phyloP scores from a whole-genome alignment of 1,140 invertebrate genomes.

The Ips nitidus region DNA sequence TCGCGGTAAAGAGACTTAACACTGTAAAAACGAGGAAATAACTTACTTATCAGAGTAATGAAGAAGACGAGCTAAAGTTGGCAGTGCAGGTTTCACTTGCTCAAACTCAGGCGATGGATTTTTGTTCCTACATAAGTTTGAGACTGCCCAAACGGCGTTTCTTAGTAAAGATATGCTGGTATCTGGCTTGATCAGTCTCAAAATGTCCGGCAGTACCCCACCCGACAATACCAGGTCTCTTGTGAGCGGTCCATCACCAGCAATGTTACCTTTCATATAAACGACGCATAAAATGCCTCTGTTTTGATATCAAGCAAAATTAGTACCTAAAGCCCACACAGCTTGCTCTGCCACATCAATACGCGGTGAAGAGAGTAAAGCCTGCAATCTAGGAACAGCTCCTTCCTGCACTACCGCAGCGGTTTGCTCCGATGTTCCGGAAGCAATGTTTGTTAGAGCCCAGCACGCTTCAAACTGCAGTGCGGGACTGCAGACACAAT shows the following conservation, averaged over 20 bases:
- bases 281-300: neutral
- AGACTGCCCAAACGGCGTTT: constrained; percentile 74
- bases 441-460: constrained; percentile 98
- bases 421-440: constrained; percentile 89
- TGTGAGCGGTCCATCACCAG: constrained; percentile 79
- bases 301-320: too few species aligned
- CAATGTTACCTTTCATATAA: constrained; percentile 70
- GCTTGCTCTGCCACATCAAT: constrained; percentile 90
- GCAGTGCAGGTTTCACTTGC: constrained; percentile 76
- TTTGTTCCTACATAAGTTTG: constrained; percentile 91
- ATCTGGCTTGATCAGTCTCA: constrained; percentile 65
- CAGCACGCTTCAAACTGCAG: constrained; percentile 98
- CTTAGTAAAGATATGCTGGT: constrained; percentile 53
- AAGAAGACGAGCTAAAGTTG: constrained; percentile 77
- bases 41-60: constrained; percentile 60
- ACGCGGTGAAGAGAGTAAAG: constrained; percentile 72
- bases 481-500: constrained; percentile 62
- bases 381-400: constrained; percentile 84
- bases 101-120: constrained; percentile 82
- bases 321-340: constrained; percentile 89
- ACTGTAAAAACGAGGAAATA: too few species aligned
- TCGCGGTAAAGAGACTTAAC: neutral
- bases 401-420: constrained; percentile 81
- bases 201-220: constrained; percentile 66
- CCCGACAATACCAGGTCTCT: constrained; percentile 74